These are phyloP conservation scores for Aphis craccivora DNA, from an alignment of 1,140 invertebrate species.

Conservation along the genomic window DNA sequence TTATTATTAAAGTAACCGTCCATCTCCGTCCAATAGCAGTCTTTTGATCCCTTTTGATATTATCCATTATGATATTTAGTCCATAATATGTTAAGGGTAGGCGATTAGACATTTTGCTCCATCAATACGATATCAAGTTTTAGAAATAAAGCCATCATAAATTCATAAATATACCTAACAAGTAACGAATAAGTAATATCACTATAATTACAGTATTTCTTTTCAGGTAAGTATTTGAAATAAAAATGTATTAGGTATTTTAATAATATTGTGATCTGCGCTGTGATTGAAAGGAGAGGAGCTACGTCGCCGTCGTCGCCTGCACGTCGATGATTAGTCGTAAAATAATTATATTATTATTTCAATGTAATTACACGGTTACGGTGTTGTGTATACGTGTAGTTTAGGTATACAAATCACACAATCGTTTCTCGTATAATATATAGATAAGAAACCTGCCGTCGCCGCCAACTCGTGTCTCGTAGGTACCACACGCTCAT, in stretches of 20 bases:
- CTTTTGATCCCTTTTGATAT: not conserved
- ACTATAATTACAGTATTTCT: not conserved
- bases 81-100: not conserved
- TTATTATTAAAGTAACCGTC: constrained; percentile 1
- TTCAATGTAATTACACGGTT: constrained; percentile 5
- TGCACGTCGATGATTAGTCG: not conserved
- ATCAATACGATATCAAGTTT: not conserved
- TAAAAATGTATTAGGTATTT: not conserved
- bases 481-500: not conserved
- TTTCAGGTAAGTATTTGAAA: not conserved
- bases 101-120: not conserved
- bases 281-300: not conserved
- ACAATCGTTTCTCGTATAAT: constrained; percentile 16
- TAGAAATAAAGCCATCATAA: not conserved
- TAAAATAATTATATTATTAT: constrained; percentile 4
- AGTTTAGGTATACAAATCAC: not conserved
- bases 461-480: not conserved
- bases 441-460: constrained; percentile 11
- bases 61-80: no score
- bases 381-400: no score
- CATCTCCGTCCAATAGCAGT: not conserved
- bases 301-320: not conserved
- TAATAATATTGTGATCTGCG: not conserved
- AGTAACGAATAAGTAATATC: not conserved
- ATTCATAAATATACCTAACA: not conserved